Evolutionary conservation across 2,113 vertebrate genomes (phyloP).

Genomic region (Cynocephalus volans): DNA sequence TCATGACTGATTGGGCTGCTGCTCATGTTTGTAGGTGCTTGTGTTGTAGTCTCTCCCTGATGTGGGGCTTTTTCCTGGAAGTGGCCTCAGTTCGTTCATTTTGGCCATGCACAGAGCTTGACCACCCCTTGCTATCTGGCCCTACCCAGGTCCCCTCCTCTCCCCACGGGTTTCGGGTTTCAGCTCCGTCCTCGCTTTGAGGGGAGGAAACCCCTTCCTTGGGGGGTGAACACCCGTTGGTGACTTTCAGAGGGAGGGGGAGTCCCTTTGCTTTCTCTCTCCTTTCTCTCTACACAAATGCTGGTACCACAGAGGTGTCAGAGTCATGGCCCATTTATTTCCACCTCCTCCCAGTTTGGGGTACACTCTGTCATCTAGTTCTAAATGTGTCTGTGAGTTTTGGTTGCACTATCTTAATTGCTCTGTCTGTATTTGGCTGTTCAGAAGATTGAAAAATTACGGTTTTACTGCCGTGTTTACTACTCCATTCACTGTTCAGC

Average conservation of each 20-base stretch:
- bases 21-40: neutral
- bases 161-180: neutral
- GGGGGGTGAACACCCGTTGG: neutral
- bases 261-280: neutral
- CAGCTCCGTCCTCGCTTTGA: neutral
- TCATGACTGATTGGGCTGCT: neutral
- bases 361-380: neutral
- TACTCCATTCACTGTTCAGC: neutral
- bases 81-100: neutral
- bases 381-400: neutral
- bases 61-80: neutral
- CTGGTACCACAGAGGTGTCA: neutral
- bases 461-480: neutral
- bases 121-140: neutral
- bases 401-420: neutral
- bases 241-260: neutral
- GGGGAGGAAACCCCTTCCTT: neutral
- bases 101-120: neutral
- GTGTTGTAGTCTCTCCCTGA: neutral
- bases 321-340: neutral
- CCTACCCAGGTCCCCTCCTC: neutral
- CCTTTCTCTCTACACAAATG: neutral
- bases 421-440: neutral
- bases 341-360: neutral
- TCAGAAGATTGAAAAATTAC: neutral